Conservation (phyloP, 2,888 invertebrate genomes). For the Oscheius sp. region DNA sequence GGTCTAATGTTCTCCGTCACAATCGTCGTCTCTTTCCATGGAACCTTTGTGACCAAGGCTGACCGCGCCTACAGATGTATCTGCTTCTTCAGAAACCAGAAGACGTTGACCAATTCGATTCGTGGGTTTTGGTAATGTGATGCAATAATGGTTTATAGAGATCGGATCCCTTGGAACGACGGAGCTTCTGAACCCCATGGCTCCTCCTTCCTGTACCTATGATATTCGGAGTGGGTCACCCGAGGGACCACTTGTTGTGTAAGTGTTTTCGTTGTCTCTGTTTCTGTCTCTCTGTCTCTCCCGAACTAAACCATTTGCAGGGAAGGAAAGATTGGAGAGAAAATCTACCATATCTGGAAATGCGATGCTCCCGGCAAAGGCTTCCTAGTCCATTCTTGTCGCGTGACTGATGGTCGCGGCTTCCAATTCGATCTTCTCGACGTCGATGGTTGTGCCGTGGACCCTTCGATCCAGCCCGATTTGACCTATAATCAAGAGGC, state of each 20-base stretch:
- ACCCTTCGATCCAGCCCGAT: constrained; percentile 71
- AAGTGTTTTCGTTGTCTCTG: constrained; percentile 8
- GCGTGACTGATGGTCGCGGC: constrained; percentile 70
- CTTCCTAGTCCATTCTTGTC: constrained; percentile 68
- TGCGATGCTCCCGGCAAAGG: constrained; percentile 66
- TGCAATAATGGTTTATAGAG: constrained; percentile 21
- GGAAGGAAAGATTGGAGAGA: constrained; percentile 66
- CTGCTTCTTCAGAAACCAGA: constrained; percentile 71
- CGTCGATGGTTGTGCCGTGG: constrained; percentile 70
- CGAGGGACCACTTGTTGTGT: constrained; percentile 63
- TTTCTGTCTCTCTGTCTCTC: not conserved
- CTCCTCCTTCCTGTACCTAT: constrained; percentile 65
- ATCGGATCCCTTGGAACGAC: constrained; percentile 35
- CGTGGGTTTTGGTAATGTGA: constrained; percentile 34
- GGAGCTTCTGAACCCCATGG: constrained; percentile 65
- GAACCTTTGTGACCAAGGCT: constrained; percentile 67
- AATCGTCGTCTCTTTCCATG: constrained; percentile 70
- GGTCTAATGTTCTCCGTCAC: constrained; percentile 70
- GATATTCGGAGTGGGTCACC: constrained; percentile 56
- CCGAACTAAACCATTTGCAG: constrained; percentile 32
- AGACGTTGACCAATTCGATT: constrained; percentile 64
- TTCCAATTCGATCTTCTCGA: constrained; percentile 67
- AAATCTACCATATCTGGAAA: constrained; percentile 70
- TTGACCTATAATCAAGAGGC: constrained; percentile 57
- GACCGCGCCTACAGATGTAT: constrained; percentile 67